phyloP scores from a whole-genome alignment of 2,888 invertebrate species.

The Limnephilus auricula region DNA sequence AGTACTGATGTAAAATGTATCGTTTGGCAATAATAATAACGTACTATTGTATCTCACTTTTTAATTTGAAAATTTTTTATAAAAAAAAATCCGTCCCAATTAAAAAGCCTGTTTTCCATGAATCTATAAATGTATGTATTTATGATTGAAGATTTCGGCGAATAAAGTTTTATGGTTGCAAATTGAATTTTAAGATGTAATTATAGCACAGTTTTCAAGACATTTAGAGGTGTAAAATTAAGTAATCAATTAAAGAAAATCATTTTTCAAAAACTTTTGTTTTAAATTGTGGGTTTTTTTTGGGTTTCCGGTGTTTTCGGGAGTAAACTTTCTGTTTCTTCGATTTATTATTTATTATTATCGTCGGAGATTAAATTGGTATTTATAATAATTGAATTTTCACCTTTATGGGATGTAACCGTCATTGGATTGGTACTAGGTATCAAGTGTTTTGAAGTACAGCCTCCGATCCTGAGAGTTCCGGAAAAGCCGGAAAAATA shows the following conservation, averaged over 20 bases:
- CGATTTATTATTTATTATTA: not conserved
- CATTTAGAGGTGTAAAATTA: not conserved
- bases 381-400: not conserved
- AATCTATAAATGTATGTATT: not conserved
- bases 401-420: not conserved
- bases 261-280: not conserved
- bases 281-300: not conserved
- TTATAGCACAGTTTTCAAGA: not conserved
- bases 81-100: not conserved
- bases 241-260: not conserved
- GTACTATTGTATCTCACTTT: not conserved
- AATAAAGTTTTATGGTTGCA: not conserved
- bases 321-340: not conserved
- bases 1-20: no score
- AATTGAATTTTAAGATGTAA: not conserved
- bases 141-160: not conserved
- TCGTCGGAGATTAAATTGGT: not conserved
- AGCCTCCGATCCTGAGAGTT: not conserved
- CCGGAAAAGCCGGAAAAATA: not conserved
- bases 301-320: not conserved
- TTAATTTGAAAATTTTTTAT: not conserved
- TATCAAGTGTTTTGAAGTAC: not conserved
- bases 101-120: not conserved
- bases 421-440: not conserved
- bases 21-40: not conserved